These are phyloP conservation scores for Smutsia temminckii DNA, from an alignment of 2,797 vertebrate genomes.

Conservation along the genomic window DNA sequence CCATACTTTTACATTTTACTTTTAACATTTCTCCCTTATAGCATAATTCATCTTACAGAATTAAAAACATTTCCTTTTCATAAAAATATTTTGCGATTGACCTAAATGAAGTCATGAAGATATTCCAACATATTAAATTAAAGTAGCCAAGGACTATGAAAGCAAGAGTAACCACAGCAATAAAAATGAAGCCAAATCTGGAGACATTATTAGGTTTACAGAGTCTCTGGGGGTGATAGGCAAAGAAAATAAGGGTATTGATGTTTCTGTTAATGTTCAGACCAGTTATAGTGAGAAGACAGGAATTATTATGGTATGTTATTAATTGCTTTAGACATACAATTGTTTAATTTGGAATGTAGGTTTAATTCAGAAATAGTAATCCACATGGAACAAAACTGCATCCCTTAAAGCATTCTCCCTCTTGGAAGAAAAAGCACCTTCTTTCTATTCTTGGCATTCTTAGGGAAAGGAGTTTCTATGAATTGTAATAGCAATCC, in stretches of 20 bases:
- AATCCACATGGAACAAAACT: constrained; percentile 39
- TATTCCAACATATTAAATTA: background rate
- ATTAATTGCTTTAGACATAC: constrained; percentile 15
- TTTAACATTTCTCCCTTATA: background rate
- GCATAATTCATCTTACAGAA: background rate
- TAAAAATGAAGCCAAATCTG: background rate
- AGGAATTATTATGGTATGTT: background rate
- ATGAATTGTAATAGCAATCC: constrained; percentile 42
- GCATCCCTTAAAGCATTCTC: background rate
- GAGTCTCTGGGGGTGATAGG: background rate
- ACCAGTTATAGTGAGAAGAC: background rate
- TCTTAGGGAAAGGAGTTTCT: background rate
- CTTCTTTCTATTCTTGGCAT: background rate
- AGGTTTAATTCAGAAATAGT: background rate
- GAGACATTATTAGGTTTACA: background rate
- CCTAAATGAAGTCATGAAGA: background rate
- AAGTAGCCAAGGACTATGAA: background rate
- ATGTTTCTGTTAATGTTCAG: constrained; percentile 43
- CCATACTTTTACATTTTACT: background rate
- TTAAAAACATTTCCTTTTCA: background rate
- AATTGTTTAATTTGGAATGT: constrained; percentile 48
- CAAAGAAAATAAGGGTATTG: background rate
- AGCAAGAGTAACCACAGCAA: background rate
- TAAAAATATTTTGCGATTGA: background rate
- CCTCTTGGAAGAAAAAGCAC: constrained; percentile 13